phyloP scores from a whole-genome alignment of 53 echinoderm and acorn worm species.

The Stichopus horrens region DNA sequence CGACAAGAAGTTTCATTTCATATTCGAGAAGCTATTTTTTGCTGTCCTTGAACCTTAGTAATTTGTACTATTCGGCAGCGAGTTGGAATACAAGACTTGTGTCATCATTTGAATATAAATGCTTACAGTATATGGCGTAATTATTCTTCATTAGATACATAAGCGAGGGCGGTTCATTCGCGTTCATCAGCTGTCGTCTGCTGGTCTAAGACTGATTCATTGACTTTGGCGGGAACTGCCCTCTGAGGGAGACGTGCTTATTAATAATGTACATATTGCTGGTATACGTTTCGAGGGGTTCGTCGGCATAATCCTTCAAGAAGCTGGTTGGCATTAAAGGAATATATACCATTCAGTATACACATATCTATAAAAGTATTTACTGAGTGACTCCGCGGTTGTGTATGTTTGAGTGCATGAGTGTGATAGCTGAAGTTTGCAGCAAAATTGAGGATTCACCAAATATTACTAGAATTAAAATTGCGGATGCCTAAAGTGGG shows the following conservation, averaged over 20 bases:
- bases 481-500: too few relatives aligned
- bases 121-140: neutral
- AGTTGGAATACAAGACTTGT: neutral
- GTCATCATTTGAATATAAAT: neutral
- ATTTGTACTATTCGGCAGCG: neutral
- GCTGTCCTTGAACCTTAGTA: neutral
- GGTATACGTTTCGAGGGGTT: neutral
- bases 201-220: conserved; percentile 22
- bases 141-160: neutral
- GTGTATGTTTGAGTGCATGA: too few relatives aligned
- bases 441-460: too few relatives aligned
- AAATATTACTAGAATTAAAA: too few relatives aligned
- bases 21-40: neutral
- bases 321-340: neutral
- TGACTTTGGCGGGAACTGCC: conserved; percentile 14
- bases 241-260: neutral
- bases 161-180: neutral
- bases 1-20: neutral
- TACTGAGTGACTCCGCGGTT: too few relatives aligned
- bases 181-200: conserved; percentile 24
- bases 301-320: neutral
- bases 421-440: too few relatives aligned
- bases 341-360: neutral
- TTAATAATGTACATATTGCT: conserved; percentile 6
- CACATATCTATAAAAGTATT: too few relatives aligned